A percentile compares a stretch with the other conserved stretches of the same genome.
These are phyloP conservation scores for Drosophila insularis DNA, from an alignment of 1,140 invertebrate genomes.

Conservation along the genomic window DNA sequence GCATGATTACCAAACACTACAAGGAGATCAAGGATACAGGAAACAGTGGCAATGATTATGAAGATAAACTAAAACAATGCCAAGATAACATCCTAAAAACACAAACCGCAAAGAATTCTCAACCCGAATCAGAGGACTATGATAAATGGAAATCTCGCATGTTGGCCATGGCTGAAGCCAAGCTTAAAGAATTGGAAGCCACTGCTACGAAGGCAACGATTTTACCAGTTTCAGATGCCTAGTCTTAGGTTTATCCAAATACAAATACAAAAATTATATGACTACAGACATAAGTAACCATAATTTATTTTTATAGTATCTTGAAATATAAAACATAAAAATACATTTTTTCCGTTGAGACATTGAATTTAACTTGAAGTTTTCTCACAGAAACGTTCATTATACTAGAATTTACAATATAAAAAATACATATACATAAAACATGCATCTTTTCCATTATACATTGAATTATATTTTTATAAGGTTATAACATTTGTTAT, in stretches of 20 bases:
- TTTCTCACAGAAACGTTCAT: not conserved
- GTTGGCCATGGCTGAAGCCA: constrained; percentile 54
- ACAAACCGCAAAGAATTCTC: constrained; percentile 15
- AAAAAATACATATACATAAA: no score
- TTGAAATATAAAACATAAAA: constrained; percentile 10
- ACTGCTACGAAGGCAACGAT: not conserved
- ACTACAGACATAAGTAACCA: not conserved
- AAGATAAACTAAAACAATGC: constrained; percentile 42
- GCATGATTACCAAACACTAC: constrained; percentile 71
- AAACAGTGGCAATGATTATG: constrained; percentile 20
- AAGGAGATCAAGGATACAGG: constrained; percentile 32
- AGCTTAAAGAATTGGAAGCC: constrained; percentile 42
- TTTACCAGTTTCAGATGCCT: not conserved
- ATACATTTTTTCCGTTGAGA: not conserved
- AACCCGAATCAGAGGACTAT: constrained; percentile 62
- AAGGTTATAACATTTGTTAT: no score
- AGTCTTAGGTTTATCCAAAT: not conserved
- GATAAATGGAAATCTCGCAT: constrained; percentile 76
- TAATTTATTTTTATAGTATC: constrained; percentile 11
- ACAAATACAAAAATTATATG: not conserved
- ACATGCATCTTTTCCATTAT: not conserved
- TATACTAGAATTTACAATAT: no score
- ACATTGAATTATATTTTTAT: not conserved
- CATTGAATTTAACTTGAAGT: no score
- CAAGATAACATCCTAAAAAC: constrained; percentile 22